These are phyloP conservation scores for Cryptotis parvus DNA, from an alignment of 2,113 vertebrate genomes.

Conservation along the genomic window DNA sequence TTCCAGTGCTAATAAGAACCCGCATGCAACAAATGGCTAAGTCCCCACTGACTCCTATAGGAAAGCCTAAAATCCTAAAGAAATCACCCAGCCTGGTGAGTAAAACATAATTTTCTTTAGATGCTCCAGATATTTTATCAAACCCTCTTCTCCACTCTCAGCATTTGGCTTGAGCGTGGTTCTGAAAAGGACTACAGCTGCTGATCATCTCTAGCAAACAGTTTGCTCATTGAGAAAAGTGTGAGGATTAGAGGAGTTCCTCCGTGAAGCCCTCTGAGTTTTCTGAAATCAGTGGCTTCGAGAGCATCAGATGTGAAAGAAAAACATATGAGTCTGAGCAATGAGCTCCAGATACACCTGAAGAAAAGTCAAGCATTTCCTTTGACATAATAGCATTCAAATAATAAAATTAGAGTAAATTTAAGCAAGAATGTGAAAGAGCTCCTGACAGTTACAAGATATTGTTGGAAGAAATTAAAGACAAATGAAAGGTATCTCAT, in stretches of 20 bases:
- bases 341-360: not conserved
- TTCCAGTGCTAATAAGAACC: too few species aligned
- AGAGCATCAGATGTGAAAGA: not conserved
- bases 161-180: not conserved
- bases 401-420: not conserved
- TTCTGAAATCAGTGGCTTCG: not conserved
- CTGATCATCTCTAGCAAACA: not conserved
- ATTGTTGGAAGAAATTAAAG: not conserved
- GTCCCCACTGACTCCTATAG: not conserved
- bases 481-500: not conserved
- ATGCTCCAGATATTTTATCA: not conserved
- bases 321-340: not conserved
- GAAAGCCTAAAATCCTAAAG: not conserved
- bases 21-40: not conserved
- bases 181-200: not conserved
- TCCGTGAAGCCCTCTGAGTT: not conserved
- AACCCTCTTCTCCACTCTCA: not conserved
- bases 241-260: not conserved
- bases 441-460: not conserved
- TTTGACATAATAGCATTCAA: not conserved
- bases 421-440: not conserved
- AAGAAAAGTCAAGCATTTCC: not conserved
- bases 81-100: not conserved
- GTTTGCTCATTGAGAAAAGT: not conserved
- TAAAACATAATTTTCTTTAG: not conserved